Evolutionary conservation across 2,888 invertebrate species (phyloP).

Genomic region (Apantesis nais): DNA sequence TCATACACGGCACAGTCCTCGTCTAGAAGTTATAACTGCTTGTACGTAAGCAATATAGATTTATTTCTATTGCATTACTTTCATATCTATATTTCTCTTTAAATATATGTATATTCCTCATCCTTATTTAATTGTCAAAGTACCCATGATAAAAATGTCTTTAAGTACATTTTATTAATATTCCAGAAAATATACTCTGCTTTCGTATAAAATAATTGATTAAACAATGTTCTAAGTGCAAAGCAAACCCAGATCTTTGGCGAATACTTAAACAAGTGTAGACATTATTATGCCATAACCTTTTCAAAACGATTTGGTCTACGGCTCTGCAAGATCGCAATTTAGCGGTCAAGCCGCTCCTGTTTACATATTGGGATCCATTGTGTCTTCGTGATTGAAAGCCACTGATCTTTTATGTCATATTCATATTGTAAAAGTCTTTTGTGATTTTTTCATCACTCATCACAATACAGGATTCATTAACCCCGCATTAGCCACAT

Average conservation of each 20-base stretch:
- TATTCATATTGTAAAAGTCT: background rate
- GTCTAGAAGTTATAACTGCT: background rate
- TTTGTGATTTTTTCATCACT: background rate
- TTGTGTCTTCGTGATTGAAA: background rate
- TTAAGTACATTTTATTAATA: background rate
- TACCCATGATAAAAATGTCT: background rate
- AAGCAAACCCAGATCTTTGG: background rate
- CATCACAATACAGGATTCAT: too few species aligned
- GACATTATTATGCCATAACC: background rate
- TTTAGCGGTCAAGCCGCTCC: background rate
- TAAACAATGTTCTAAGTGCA: background rate
- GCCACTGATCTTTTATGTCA: background rate
- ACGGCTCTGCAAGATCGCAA: background rate
- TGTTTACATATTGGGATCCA: background rate
- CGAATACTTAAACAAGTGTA: background rate
- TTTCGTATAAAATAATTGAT: background rate
- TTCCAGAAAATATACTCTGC: background rate
- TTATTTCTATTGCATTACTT: background rate
- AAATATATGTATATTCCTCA: too few species aligned
- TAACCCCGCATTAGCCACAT: background rate
- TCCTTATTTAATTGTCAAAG: background rate
- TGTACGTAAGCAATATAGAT: background rate
- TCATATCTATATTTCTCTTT: background rate
- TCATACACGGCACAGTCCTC: background rate
- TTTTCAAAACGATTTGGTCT: conserved; percentile 1